Evolutionary conservation across 2,888 invertebrate genomes (phyloP).

Genomic region (Epinotia ramella): DNA sequence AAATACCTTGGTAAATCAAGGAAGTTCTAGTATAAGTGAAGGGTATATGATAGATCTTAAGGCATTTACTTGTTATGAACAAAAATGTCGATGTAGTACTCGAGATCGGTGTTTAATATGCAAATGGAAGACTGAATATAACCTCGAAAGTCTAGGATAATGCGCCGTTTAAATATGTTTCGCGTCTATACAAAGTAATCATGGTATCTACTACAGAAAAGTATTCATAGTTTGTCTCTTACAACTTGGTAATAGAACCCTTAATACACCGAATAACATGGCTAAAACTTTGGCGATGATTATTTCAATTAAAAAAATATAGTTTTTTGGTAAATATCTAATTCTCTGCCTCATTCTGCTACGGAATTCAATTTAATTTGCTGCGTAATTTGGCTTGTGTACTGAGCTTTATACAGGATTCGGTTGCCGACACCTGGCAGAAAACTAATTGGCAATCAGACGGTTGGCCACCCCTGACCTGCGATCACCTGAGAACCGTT

Average conservation of each 20-base stretch:
- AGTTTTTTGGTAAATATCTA: background rate
- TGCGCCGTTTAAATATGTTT: background rate
- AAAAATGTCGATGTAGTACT: background rate
- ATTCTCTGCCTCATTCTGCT: background rate
- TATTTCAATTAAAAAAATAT: too few species aligned
- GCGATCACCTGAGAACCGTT: slow-evolving; percentile 43
- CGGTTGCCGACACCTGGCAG: slow-evolving; percentile 61
- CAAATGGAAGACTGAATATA: background rate
- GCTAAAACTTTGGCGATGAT: too few species aligned
- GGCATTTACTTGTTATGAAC: background rate
- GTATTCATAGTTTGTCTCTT: background rate
- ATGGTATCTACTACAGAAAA: too few species aligned
- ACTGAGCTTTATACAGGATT: slow-evolving; percentile 51
- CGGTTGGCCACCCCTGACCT: slow-evolving; percentile 57
- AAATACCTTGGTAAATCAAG: background rate
- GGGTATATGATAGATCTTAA: background rate
- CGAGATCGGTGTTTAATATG: background rate
- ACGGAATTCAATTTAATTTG: background rate
- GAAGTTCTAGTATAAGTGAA: background rate
- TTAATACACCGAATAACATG: too few species aligned
- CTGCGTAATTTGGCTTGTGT: slow-evolving; percentile 4
- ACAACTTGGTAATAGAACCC: background rate
- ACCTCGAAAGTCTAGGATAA: background rate
- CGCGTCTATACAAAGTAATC: background rate
- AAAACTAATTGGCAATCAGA: slow-evolving; percentile 68